Evolutionary conservation across 2,888 invertebrate genomes (phyloP), one percentile per base, ranked within the genome.

Genomic region (Synergus umbraculus): DNA sequence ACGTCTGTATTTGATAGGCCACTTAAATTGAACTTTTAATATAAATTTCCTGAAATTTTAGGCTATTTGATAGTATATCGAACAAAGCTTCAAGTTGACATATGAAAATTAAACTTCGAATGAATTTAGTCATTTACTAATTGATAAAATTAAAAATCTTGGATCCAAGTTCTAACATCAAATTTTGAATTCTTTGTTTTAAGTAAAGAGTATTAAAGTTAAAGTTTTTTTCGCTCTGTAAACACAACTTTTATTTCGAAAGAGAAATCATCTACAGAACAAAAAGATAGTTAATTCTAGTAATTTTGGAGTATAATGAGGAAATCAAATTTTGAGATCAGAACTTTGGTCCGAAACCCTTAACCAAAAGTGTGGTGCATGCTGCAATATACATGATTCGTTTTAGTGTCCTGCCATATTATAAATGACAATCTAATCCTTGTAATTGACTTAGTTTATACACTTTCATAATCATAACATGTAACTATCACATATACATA

Each of bases 391-490:
- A 77, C 60, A 77, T n/a, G 43, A 54, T 77, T 65, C 44, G n/a
- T 18, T 77, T 64, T 49, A 77, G 65, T 77, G 64, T 46, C n/a
- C 63, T 65, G 77, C n/a, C 64, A 22, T 54, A 9, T 41, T 73
- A 73, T 8, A 73, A 73, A 73, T 54, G 73, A 49, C 54, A 73
- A 49, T 73, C 10, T 73, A 37, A 37, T 49, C 81, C 73, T 58
- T 77, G 83, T 87, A 87, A 87, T 87, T 87, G 87, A 87, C 87
- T 87, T 87, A 87, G 87, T 87, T 87, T 84, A 87, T 85, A 85
- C 86, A 87, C 82, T 85, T 85, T 83, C 76, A 29, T 80, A 79
- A 79, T 81, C 54, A 73, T 54, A 73, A 54, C 54, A 73, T 49
- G 46, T 73, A 73, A 54, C 54, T 73, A 73, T 73, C 54, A 73